Conservation (phyloP, 2,797 vertebrate species). For the Mus spretus region DNA sequence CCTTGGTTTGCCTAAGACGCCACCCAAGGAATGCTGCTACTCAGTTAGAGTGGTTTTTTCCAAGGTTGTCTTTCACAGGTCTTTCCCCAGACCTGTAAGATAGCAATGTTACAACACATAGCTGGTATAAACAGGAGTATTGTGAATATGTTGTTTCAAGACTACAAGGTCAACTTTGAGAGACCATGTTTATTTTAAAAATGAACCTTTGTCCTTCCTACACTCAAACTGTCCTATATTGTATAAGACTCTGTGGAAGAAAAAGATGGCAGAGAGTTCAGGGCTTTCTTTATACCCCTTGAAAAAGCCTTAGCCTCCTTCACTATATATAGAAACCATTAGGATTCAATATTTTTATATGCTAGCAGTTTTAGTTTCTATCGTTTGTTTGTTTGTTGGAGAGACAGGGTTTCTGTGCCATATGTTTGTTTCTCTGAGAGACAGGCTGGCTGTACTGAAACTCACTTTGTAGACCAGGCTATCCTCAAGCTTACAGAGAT, state of each 20-base stretch:
- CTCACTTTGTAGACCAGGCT: not conserved
- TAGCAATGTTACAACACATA: not conserved
- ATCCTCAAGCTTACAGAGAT: not conserved
- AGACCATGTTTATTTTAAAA: not conserved
- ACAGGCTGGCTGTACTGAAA: not conserved
- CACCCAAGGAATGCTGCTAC: not conserved
- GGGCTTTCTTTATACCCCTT: not conserved
- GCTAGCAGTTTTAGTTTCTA: not conserved
- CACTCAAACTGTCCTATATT: not conserved
- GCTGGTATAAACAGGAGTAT: not conserved
- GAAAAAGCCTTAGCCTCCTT: not conserved
- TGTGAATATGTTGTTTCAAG: not conserved
- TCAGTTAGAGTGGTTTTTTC: not conserved
- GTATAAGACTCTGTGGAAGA: not conserved
- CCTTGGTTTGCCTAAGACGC: not conserved
- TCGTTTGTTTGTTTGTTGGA: not conserved
- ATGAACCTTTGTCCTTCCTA: not conserved
- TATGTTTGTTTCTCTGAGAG: not conserved
- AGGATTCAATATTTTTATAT: constrained; percentile 31
- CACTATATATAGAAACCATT: not conserved
- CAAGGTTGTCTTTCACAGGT: not conserved
- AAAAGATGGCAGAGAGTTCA: not conserved
- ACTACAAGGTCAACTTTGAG: not conserved
- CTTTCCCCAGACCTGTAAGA: not conserved
- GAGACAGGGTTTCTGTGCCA: not conserved